Percentiles rank a stretch among this genome's conserved stretches.
These are phyloP conservation scores for Ailuropoda melanoleuca DNA, from an alignment of 2,113 vertebrate species.

Conservation along the genomic window DNA sequence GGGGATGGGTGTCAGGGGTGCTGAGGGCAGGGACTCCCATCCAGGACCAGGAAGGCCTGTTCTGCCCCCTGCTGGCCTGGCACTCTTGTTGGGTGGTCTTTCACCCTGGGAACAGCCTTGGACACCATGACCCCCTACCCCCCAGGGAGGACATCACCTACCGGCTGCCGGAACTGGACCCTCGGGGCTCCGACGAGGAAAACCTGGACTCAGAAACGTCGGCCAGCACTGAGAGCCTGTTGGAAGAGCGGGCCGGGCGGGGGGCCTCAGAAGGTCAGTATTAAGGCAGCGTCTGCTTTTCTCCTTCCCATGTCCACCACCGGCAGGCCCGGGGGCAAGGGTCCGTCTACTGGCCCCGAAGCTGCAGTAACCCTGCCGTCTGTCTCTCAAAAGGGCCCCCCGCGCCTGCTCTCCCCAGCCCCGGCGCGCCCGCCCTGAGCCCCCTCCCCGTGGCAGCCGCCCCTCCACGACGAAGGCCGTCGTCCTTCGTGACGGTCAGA, in stretches of 20 bases:
- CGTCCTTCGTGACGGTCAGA: conserved; percentile 81
- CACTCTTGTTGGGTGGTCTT: neutral
- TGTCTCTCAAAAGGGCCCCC: conserved; percentile 83
- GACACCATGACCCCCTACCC: neutral
- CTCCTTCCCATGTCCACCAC: conserved; percentile 48
- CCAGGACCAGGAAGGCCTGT: neutral
- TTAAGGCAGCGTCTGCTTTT: conserved; percentile 82
- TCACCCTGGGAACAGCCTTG: neutral
- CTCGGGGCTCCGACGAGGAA: conserved; percentile 95
- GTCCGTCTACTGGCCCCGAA: neutral
- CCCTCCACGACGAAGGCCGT: conserved; percentile 75
- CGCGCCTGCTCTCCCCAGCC: conserved; percentile 57
- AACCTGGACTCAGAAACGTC: conserved; percentile 96
- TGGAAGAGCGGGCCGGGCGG: conserved; percentile 88
- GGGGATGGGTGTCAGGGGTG: too few relatives aligned
- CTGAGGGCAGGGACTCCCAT: neutral
- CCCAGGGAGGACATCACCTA: conserved; percentile 95
- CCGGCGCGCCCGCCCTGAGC: conserved; percentile 55
- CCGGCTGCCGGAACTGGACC: conserved; percentile 95
- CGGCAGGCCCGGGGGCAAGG: neutral
- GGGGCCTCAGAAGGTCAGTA: conserved; percentile 93
- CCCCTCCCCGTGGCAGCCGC: conserved; percentile 63
- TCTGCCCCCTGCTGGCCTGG: neutral
- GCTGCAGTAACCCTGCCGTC: conserved; percentile 66
- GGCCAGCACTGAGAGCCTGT: conserved; percentile 94